Base-by-base conservation (phyloP, 2,888 invertebrate species). In the Heliconius charithonia region DNA sequence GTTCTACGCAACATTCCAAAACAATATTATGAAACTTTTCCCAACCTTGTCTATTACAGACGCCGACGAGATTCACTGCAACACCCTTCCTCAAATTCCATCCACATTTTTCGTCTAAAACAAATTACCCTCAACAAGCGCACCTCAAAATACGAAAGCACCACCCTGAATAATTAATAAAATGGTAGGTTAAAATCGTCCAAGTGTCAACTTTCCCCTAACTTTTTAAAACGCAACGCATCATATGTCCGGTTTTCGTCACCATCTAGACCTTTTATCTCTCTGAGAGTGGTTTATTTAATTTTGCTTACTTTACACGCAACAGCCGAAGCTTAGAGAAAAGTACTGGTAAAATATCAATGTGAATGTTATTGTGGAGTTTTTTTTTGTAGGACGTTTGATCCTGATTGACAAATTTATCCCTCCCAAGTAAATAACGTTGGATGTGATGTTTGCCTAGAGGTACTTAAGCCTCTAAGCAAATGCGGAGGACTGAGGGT, bases 131-230 rank as follows among this genome's bases (percentile, higher is more conserved):
- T 90, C 91, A 87, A 86, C 90, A 87, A 90, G 88, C 92, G 89
- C 93, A 94, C 94, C 94, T 94, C 92, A 88, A 90, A 92, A 91
- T 89, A 90, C 89, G 92, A 92, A 91, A 89, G 91, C 91, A 88
- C 88, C 92, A 88, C 91, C 91, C 91, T 94, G 95, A 94, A 94
- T 95, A 95, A 94, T 94, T 95, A 94, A 95, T 94, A 94, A 93
- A 93, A 94, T 93, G 92, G 92, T 90, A 94, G 93, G 93, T 94
- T 93, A 94, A 94, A 94, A 91, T 94, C 92, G 90, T 92, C 92
- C 87, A 91, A 94, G 94, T 94, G 94, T 94, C 94, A 94, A 92
- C 92, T 92, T 91, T 93, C 92, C 94, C 94, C 93, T 87, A 91
- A 93, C 91, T 93, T 93, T 91, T 89, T 87, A 92, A 94, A 94